phyloP scores from a whole-genome alignment of 2,797 vertebrate genomes.

The Phaenicophaeus curvirostris region DNA sequence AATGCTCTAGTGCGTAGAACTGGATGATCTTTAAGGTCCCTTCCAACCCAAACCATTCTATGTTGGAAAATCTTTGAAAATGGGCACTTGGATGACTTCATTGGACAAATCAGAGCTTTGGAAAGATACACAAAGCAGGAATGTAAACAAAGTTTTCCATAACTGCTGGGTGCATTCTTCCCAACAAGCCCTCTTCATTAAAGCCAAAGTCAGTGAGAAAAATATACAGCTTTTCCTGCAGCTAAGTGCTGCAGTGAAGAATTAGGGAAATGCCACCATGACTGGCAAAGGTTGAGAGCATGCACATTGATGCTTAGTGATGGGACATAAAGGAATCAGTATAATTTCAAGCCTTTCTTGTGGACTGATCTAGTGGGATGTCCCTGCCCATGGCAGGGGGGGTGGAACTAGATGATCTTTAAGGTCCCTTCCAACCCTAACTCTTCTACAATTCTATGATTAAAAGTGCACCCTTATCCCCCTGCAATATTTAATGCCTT shows the following conservation, averaged over 20 bases:
- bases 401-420: no score
- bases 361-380: no score
- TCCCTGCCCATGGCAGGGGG: no score
- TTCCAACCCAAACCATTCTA: no score
- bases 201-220: not conserved
- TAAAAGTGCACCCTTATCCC: not conserved
- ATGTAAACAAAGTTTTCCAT: not conserved
- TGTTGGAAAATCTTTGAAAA: not conserved
- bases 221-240: not conserved
- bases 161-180: not conserved
- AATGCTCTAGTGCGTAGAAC: not conserved
- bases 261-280: no score
- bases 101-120: not conserved
- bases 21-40: no score
- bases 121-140: not conserved
- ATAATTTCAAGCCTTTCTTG: not conserved
- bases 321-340: not conserved
- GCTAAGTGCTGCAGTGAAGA: not conserved
- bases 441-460: no score
- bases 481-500: constrained; percentile 1
- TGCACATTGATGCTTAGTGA: fast-evolving
- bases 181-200: not conserved
- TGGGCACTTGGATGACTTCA: not conserved
- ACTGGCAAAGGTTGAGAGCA: fast-evolving
- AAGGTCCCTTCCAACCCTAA: no score